A percentile compares a stretch with the other conserved stretches of the same genome.
These are phyloP conservation scores for Saxidomus purpurata DNA, from an alignment of 1,140 invertebrate species.

Conservation along the genomic window DNA sequence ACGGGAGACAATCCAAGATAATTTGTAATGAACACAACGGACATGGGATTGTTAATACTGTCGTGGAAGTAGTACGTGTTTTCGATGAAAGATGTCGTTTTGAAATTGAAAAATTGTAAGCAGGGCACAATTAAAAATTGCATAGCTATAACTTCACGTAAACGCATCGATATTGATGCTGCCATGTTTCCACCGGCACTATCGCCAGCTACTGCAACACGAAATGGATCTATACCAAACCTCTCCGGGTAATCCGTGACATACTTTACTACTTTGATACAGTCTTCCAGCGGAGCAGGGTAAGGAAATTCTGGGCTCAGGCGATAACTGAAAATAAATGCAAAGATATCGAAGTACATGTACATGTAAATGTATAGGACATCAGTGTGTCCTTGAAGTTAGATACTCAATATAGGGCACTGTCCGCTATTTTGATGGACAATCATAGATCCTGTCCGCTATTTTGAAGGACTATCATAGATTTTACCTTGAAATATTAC, in stretches of 20 bases:
- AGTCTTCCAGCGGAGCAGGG: slow-evolving; percentile 71
- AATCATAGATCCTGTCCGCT: no score
- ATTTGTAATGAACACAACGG: slow-evolving; percentile 68
- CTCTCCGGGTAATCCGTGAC: slow-evolving; percentile 63
- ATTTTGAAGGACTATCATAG: no score
- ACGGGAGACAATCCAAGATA: slow-evolving; percentile 67
- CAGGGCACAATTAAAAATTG: slow-evolving; percentile 80
- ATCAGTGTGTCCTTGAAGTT: no score
- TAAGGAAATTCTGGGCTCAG: slow-evolving; percentile 73
- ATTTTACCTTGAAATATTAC: no score
- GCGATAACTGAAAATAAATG: slow-evolving; percentile 68
- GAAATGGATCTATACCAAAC: slow-evolving; percentile 68
- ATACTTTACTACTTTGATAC: slow-evolving; percentile 71
- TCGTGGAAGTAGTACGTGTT: slow-evolving; percentile 70
- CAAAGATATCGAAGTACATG: no score
- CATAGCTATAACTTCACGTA: slow-evolving; percentile 68
- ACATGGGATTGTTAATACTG: slow-evolving; percentile 67
- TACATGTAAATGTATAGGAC: no score
- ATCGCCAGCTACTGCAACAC: slow-evolving; percentile 73
- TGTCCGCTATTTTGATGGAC: no score
- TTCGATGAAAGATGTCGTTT: slow-evolving; percentile 77
- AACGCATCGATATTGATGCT: slow-evolving; percentile 66
- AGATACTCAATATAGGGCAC: no score
- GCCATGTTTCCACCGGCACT: slow-evolving; percentile 76
- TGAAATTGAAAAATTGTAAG: slow-evolving; percentile 79